Conservation (phyloP, 2,797 vertebrate genomes). For the Pseudopleuronectes americanus region DNA sequence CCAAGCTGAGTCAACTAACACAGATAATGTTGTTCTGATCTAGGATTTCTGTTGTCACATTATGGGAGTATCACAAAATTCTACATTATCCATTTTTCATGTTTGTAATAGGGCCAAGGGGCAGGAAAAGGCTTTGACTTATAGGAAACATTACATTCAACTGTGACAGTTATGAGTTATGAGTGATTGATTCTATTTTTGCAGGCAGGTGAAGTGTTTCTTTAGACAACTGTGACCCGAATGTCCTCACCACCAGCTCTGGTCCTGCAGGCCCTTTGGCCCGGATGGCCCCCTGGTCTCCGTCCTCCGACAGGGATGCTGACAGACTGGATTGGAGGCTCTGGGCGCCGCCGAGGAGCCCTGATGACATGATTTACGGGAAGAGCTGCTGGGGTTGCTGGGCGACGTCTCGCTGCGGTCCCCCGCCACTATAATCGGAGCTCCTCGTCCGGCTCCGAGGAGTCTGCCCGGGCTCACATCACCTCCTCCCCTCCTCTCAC, state of each 20-base stretch:
- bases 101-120: not conserved
- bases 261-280: conserved; percentile 18
- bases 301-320: conserved; percentile 39
- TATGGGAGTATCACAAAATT: not conserved
- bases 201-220: conserved; percentile 27
- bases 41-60: not conserved
- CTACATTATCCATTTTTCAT: not conserved
- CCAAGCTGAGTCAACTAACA: not conserved
- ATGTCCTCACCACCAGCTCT: conserved; percentile 22
- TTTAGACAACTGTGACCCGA: conserved; percentile 31
- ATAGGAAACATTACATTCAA: not conserved
- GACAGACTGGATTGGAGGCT: conserved; percentile 61
- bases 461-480: conserved; percentile 74
- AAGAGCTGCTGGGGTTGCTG: conserved; percentile 69
- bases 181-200: conserved; percentile 13
- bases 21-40: not conserved
- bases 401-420: conserved; percentile 77
- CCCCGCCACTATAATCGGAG: conserved; percentile 80
- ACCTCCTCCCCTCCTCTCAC: conserved; percentile 47
- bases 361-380: conserved; percentile 80
- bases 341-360: conserved; percentile 68
- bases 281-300: conserved; percentile 35
- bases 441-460: conserved; percentile 76
- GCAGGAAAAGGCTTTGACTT: not conserved
- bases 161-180: not conserved